Percentiles rank a stretch among this genome's conserved stretches.
These are phyloP conservation scores for Blastobasis lacticolella DNA, from an alignment of 2,888 invertebrate species.

Conservation along the genomic window DNA sequence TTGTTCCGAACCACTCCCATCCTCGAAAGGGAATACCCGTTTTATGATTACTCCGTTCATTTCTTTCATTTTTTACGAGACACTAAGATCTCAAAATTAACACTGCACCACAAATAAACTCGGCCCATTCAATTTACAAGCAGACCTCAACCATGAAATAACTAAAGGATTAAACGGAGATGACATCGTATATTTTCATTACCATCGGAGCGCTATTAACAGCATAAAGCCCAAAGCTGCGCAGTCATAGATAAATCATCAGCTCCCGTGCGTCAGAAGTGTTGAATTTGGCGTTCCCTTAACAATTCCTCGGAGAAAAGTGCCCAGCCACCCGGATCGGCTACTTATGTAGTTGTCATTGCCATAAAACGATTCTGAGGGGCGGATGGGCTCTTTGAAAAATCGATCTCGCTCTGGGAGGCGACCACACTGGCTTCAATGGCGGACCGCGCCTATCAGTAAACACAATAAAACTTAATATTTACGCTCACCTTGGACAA, in stretches of 20 bases:
- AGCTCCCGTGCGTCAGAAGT: constrained; percentile 39
- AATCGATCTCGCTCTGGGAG: constrained; percentile 48
- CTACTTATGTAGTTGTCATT: constrained; percentile 58
- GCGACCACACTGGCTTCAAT: constrained; percentile 62
- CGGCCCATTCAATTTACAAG: constrained; percentile 16
- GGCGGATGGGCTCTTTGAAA: constrained; percentile 46
- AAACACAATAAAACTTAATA: constrained; percentile 70
- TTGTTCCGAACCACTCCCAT: no score
- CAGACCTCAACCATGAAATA: constrained; percentile 53
- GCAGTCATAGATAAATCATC: constrained; percentile 62
- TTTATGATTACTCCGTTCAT: no score
- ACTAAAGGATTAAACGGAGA: constrained; percentile 52
- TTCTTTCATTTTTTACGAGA: no score
- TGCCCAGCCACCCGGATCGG: constrained; percentile 18
- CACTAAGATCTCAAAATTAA: no score
- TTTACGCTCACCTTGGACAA: constrained; percentile 62
- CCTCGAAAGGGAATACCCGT: no score
- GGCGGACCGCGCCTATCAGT: constrained; percentile 51
- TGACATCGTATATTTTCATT: constrained; percentile 58
- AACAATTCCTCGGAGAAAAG: constrained; percentile 37
- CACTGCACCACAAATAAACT: no score
- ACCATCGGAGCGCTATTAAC: constrained; percentile 23
- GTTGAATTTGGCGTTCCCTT: constrained; percentile 62
- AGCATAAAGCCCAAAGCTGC: constrained; percentile 36
- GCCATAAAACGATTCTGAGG: constrained; percentile 52